Evolutionary conservation across 2,113 vertebrate genomes (phyloP), one percentile per base, ranked within the genome.

Genomic region (Verasper variegatus): DNA sequence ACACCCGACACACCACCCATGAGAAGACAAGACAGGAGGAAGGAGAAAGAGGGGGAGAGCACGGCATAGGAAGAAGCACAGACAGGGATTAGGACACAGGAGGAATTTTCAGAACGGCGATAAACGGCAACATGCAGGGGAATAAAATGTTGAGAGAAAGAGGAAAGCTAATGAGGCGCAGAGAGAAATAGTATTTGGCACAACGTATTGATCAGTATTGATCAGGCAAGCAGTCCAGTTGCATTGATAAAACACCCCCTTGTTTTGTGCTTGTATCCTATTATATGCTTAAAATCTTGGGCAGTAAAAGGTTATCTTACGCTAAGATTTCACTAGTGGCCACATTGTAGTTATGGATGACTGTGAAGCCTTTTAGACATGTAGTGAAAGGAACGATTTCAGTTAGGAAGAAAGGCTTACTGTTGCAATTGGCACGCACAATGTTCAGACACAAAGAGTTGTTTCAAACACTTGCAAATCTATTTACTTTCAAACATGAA

Each of bases 221-320:
- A 82, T 81, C 77, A 91, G 78, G 78, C 87, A 81, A 85, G 88
- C 91, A 88, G 91, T 91, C 87, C 86, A 84, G 80, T 92, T 91
- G 91, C 92, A 92, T 93, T 87, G 89, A 86, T 92, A 89, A 84
- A 91, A 89, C 88, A 89, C 78, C 74, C 85, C 84, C 73, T 86
- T 81, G 83, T 89, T 91, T 93, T 93, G 92, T 93, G 92, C 92
- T 93, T 93, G 75, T 92, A 77, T 91, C 85, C 88, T 84, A 84
- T 85, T 82, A 83, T 89, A 86, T 62, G 87, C 88, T 90, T 85
- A 91, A 90, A 83, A 56, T 84, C 74, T 75, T 76, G 89, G 91
- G 92, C 89, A 91, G 91, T 91, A 86, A 90, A 80, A 90, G 65
- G 77, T 90, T 69, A 64, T 71, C 66, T 60, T 68, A 75, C 37